phyloP scores from a whole-genome alignment of 1,140 invertebrate species.

The Gryon sp. region DNA sequence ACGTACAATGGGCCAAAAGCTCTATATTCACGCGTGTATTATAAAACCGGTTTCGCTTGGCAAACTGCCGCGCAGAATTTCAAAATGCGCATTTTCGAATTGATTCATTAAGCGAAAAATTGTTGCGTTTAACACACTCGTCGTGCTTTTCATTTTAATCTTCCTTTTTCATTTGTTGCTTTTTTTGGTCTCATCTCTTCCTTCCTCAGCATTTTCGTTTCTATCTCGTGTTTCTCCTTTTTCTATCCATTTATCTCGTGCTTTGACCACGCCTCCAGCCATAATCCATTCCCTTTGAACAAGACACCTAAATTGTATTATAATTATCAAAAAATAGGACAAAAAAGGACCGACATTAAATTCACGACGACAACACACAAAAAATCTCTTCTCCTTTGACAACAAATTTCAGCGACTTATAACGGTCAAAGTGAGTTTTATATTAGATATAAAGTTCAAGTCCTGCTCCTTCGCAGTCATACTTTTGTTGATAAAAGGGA shows the following conservation, averaged over 20 bases:
- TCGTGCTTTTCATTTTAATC: conserved; percentile 21
- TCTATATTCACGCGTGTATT: conserved; percentile 31
- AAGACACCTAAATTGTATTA: conserved; percentile 34
- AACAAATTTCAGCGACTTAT: not conserved
- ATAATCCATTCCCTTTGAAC: conserved; percentile 37
- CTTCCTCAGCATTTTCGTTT: no score
- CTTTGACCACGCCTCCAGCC: conserved; percentile 33
- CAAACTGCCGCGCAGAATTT: conserved; percentile 47
- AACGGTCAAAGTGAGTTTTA: no score
- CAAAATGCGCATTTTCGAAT: conserved; percentile 41
- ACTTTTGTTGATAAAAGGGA: no score
- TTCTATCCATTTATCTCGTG: not conserved
- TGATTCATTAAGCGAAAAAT: conserved; percentile 59
- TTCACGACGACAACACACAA: no score
- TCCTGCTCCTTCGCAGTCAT: no score
- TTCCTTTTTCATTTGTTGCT: conserved; percentile 16
- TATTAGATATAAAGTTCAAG: no score
- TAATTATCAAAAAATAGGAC: conserved; percentile 35
- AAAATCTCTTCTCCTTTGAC: not conserved
- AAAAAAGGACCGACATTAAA: no score
- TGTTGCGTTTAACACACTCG: conserved; percentile 36
- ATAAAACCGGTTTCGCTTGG: conserved; percentile 53
- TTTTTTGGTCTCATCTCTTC: no score
- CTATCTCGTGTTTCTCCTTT: not conserved
- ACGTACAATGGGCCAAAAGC: conserved; percentile 36